phyloP scores from a whole-genome alignment of 2,888 invertebrate genomes.

The Brachylomia viminalis region DNA sequence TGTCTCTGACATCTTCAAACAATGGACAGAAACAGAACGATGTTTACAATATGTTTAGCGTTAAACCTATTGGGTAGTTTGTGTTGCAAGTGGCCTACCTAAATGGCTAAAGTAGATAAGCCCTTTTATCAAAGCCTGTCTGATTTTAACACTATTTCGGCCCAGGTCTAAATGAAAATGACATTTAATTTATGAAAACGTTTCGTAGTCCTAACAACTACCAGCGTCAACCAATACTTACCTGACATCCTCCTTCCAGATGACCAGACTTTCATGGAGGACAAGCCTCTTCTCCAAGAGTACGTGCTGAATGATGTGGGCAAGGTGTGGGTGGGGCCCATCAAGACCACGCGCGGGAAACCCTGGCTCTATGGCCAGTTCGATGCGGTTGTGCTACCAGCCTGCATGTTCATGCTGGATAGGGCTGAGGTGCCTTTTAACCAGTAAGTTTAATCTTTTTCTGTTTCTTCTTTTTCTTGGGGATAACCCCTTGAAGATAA shows the following conservation, averaged over 20 bases:
- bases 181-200: background rate
- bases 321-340: conserved; percentile 95
- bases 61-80: too few relatives aligned
- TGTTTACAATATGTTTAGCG: too few relatives aligned
- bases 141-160: too few relatives aligned
- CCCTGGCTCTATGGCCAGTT: conserved; percentile 97
- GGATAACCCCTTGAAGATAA: too few relatives aligned
- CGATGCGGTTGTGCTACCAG: conserved; percentile 92
- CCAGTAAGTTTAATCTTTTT: conserved; percentile 80
- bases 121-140: background rate
- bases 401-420: conserved; percentile 93
- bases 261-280: conserved; percentile 94
- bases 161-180: background rate
- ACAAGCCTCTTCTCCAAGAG: conserved; percentile 92
- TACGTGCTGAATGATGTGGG: conserved; percentile 96
- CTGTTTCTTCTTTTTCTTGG: background rate
- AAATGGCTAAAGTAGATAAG: too few relatives aligned
- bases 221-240: background rate
- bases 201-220: background rate
- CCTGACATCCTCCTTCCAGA: conserved; percentile 84
- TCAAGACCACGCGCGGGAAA: conserved; percentile 93
- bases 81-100: too few relatives aligned
- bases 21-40: too few relatives aligned
- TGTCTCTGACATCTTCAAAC: too few relatives aligned
- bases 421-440: conserved; percentile 91